Conservation (phyloP, 2,888 invertebrate genomes). For the Timema cristinae region DNA sequence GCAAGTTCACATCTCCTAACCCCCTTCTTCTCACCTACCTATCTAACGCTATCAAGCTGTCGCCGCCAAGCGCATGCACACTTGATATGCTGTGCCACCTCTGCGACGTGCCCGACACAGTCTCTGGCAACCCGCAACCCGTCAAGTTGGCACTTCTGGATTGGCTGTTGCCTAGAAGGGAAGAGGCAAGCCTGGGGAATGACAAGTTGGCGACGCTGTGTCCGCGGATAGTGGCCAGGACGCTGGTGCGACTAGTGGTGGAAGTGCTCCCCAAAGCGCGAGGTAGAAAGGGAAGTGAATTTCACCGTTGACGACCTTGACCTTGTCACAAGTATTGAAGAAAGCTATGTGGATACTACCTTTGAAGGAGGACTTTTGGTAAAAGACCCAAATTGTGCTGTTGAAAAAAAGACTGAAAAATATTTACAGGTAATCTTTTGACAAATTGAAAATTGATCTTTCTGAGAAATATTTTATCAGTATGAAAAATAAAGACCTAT, state of each 20-base stretch:
- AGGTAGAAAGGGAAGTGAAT: too few species aligned
- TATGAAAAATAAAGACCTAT: neutral
- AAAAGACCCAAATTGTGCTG: neutral
- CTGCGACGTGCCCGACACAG: slow-evolving; percentile 6
- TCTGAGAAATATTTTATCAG: neutral
- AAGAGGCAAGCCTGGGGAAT: too few species aligned
- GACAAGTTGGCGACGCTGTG: neutral
- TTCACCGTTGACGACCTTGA: too few species aligned
- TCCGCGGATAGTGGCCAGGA: neutral
- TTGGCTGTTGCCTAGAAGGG: neutral
- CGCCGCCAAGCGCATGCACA: neutral
- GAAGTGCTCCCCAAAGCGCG: neutral
- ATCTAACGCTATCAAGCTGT: slow-evolving; percentile 4
- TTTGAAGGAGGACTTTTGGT: too few species aligned
- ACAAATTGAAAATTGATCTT: neutral
- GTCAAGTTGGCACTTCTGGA: neutral
- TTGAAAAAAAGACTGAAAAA: neutral
- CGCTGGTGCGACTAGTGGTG: neutral
- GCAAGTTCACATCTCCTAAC: slow-evolving; percentile 31
- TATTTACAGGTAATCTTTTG: neutral
- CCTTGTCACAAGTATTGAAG: neutral
- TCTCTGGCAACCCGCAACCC: neutral
- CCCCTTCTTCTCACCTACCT: neutral
- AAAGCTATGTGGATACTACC: neutral
- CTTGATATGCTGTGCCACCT: neutral